Conservation (phyloP, 2,797 vertebrate genomes). For the Trachops cirrhosus region DNA sequence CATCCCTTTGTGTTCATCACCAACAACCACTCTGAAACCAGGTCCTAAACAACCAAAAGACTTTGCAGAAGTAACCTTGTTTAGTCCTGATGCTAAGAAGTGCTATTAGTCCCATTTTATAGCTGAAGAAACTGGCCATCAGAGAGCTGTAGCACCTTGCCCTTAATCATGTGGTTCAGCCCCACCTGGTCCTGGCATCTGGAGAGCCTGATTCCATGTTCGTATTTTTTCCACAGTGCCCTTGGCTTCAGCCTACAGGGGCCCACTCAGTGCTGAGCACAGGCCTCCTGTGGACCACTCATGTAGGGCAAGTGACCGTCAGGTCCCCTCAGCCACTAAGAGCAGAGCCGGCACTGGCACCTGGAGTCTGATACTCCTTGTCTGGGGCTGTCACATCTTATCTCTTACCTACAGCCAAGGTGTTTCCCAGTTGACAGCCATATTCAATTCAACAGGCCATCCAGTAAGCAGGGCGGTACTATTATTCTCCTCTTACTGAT, state of each 20-base stretch:
- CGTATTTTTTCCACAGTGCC: background rate
- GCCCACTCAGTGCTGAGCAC: background rate
- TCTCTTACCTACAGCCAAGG: background rate
- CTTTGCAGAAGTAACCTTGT: background rate
- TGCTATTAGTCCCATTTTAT: background rate
- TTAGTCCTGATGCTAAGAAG: background rate
- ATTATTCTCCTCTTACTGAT: background rate
- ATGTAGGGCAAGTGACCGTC: background rate
- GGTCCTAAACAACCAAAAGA: background rate
- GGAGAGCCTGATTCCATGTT: background rate
- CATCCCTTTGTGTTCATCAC: accelerated
- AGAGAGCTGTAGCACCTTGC: background rate
- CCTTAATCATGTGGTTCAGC: accelerated
- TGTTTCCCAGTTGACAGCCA: background rate
- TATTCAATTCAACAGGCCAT: background rate
- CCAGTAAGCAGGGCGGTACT: accelerated
- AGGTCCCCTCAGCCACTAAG: background rate
- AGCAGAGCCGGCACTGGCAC: background rate
- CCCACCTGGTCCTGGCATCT: background rate
- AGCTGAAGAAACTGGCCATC: background rate
- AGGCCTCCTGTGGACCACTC: background rate
- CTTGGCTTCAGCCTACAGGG: background rate
- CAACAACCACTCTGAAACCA: background rate
- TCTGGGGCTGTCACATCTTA: background rate
- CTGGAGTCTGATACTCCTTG: background rate